A percentile compares a stretch with the other conserved stretches of the same genome.
phyloP scores from a whole-genome alignment of 2,888 invertebrate species.

The Philhelius pedissequus region DNA sequence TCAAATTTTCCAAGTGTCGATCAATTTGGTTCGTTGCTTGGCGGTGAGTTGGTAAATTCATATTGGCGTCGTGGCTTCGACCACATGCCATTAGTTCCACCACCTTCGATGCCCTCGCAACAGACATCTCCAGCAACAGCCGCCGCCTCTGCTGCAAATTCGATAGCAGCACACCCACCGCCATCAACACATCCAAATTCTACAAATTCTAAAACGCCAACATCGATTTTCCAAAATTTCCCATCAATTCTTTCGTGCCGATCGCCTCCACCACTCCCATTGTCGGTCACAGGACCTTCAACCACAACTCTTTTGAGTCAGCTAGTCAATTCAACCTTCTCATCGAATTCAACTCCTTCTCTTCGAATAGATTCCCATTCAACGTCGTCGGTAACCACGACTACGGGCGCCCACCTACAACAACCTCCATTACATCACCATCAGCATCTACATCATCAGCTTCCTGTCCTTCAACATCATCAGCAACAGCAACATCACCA shows the following conservation, averaged over 20 bases:
- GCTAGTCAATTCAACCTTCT: conserved; percentile 79
- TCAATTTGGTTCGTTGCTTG: conserved; percentile 86
- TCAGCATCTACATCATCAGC: conserved; percentile 70
- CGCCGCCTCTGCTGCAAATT: conserved; percentile 4
- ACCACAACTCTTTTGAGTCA: conserved; percentile 80
- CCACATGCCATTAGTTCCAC: conserved; percentile 45
- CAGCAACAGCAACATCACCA: conserved; percentile 70
- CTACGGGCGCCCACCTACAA: conserved; percentile 54
- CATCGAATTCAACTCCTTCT: conserved; percentile 72
- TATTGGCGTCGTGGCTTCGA: conserved; percentile 88
- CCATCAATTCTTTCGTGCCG: conserved; percentile 69
- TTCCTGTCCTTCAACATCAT: conserved; percentile 71
- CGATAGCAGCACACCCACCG: conserved; percentile 46
- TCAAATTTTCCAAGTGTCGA: conserved; percentile 83
- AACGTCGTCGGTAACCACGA: conserved; percentile 25
- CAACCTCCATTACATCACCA: conserved; percentile 71
- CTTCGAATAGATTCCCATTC: conserved; percentile 73
- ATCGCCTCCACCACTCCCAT: conserved; percentile 70
- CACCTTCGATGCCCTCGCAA: conserved; percentile 70
- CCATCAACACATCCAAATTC: conserved; percentile 69
- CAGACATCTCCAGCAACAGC: conserved; percentile 32
- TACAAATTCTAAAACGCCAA: conserved; percentile 75
- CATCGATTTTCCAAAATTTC: conserved; percentile 74
- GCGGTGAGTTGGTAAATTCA: conserved; percentile 88
- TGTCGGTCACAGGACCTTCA: conserved; percentile 75